Evolutionary conservation across 2,888 invertebrate species (phyloP).

Genomic region (Lithophane ornitopus): DNA sequence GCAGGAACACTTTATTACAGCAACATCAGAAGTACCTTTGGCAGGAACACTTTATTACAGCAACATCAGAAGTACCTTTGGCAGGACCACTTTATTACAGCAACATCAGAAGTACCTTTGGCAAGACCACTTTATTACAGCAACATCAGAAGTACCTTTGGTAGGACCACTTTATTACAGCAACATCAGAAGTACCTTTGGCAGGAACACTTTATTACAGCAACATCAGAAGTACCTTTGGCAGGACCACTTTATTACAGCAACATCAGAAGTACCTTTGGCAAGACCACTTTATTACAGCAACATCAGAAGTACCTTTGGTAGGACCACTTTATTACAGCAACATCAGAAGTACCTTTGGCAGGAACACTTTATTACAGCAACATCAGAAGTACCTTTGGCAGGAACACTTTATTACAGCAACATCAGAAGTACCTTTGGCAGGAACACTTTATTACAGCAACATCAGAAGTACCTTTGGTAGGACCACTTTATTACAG

Average conservation of each 20-base stretch:
- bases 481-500: neutral
- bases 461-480: neutral
- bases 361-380: neutral
- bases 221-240: neutral
- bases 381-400: neutral
- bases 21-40: neutral
- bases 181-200: neutral
- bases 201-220: neutral
- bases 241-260: neutral
- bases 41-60: neutral
- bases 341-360: neutral
- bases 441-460: neutral
- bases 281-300: neutral
- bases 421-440: neutral
- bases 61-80: neutral
- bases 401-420: neutral
- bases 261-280: neutral
- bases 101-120: neutral
- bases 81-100: neutral
- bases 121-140: neutral
- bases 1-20: neutral
- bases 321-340: neutral
- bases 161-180: neutral
- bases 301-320: neutral
- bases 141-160: neutral